Conservation (phyloP, 1,140 invertebrate genomes). For the Stegodyphus dumicola region DNA sequence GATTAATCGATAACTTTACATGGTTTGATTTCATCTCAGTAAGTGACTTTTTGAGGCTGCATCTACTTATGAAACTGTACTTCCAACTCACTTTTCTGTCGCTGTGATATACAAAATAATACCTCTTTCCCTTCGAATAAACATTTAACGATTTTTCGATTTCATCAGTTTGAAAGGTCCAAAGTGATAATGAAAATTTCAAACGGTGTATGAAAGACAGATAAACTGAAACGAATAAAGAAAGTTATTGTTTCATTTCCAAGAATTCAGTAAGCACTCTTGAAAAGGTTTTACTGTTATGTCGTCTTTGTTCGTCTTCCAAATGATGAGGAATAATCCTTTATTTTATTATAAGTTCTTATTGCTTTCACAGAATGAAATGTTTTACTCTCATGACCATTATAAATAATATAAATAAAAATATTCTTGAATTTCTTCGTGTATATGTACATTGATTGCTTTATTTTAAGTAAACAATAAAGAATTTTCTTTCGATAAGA, state of each 20-base stretch:
- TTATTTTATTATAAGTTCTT: too few species aligned
- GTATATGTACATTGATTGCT: too few species aligned
- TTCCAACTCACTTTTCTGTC: slow-evolving; percentile 18
- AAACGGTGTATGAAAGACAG: neutral
- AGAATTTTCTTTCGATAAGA: too few species aligned
- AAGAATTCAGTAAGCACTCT: neutral
- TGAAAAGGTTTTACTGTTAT: too few species aligned
- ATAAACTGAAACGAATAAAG: neutral
- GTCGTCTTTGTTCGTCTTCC: too few species aligned
- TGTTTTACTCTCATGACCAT: too few species aligned
- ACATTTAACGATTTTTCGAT: neutral
- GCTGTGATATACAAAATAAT: slow-evolving; percentile 8
- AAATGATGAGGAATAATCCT: too few species aligned
- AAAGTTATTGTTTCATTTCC: slow-evolving; percentile 5
- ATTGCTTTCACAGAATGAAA: too few species aligned
- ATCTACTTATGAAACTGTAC: neutral
- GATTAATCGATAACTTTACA: neutral
- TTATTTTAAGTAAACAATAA: too few species aligned
- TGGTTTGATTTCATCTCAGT: slow-evolving; percentile 35
- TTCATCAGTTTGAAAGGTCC: slow-evolving; percentile 20
- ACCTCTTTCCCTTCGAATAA: neutral
- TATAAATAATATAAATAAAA: too few species aligned
- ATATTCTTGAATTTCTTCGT: too few species aligned
- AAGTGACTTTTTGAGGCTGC: slow-evolving; percentile 20
- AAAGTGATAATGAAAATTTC: slow-evolving; percentile 16